Evolutionary conservation across 2,797 vertebrate species (phyloP), one percentile per base, ranked within the genome.

Genomic region (Potorous gilbertii): DNA sequence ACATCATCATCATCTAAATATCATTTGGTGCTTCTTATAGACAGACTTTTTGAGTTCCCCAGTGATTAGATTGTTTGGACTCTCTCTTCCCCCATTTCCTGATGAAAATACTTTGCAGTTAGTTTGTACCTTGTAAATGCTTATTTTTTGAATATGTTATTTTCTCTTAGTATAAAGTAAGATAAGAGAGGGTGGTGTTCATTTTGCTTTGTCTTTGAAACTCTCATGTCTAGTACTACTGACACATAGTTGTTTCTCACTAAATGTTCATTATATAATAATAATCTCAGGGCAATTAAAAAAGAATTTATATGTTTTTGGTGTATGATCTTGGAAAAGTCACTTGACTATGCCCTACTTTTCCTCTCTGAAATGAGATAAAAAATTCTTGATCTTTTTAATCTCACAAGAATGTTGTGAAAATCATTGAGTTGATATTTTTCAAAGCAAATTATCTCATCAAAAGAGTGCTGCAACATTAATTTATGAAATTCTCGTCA

Each of bases 331-430:
- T 93, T 52, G 94, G 56, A 28, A 5, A 55, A 90, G 46, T 24
- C 18, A 46, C 92, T 95, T 94, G 87, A 34, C n/a, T 81, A 59
- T 94, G 87, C 55, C 92, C 56, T n/a, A 55, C 8, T 55, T 54
- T 24, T 40, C 55, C 55, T 74, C 0, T 40, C 21, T 40, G 4
- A 54, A 95, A 96, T 93, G 52, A 29, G 27, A 90, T 12, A n/a
- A 56, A 12, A 21, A 29, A 57, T 91, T 50, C 94, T 56, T 92
- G 52, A 52, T 90, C 24, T 50, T 94, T 94, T 5, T 4, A n/a
- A 89, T 9, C 66, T 90, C 55, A 92, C 90, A 59, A 74, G 96
- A 94, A 74, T 90, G 52, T 29, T 66, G 1, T 87, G 91, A 93
- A 81, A 96, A 59, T 27, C 87, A 55, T 4, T 40, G 40, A 54